Conservation (phyloP, 2,888 invertebrate species). For the Lasioglossum pauxillum region DNA sequence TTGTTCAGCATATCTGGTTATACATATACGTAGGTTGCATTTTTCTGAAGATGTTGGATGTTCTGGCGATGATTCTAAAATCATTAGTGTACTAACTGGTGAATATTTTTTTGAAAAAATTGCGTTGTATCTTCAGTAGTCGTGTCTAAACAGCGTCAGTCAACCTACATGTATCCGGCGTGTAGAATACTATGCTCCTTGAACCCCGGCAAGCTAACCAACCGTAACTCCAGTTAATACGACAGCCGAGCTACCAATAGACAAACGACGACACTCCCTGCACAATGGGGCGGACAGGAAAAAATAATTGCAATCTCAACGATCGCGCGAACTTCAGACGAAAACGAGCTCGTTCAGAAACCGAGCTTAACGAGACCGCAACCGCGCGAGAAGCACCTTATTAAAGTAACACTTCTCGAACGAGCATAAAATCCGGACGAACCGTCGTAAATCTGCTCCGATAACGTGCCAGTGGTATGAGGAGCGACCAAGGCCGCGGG, state of each 20-base stretch:
- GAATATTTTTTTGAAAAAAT: not conserved
- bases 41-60: not conserved
- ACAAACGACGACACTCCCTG: not conserved
- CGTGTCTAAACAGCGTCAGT: not conserved
- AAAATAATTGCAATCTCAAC: not conserved
- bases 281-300: not conserved
- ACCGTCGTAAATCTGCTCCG: slow-evolving; percentile 40
- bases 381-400: slow-evolving; percentile 25
- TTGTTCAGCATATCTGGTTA: too few relatives aligned
- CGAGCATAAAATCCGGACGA: slow-evolving; percentile 36
- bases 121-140: too few relatives aligned
- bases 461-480: not conserved
- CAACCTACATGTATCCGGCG: not conserved
- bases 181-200: not conserved
- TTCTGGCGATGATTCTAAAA: too few relatives aligned
- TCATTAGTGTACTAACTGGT: too few relatives aligned
- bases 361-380: slow-evolving; percentile 21
- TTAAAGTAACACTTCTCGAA: slow-evolving; percentile 38
- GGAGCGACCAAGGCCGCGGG: not conserved
- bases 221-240: not conserved
- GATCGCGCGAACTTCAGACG: not conserved
- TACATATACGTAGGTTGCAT: too few relatives aligned
- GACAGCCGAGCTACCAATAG: not conserved
- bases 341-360: not conserved
- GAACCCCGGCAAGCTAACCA: not conserved